Conservation (phyloP, 2,797 vertebrate genomes). For the Esox masquinongy region DNA sequence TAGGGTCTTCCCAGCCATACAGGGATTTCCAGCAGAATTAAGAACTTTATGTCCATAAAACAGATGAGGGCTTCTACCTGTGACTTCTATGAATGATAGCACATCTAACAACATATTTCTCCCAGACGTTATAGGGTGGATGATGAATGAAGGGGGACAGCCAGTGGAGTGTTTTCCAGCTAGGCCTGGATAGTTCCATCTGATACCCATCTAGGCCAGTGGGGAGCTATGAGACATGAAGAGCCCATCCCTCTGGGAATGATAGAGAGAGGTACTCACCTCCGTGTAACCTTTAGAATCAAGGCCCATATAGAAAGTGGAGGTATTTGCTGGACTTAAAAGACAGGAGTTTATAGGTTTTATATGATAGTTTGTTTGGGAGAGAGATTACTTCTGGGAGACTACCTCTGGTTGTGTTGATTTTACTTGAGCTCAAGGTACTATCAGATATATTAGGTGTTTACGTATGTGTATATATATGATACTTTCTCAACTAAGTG, state of each 20-base stretch:
- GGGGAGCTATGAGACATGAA: conserved; percentile 32
- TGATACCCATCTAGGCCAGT: conserved; percentile 67
- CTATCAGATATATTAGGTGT: too few relatives aligned
- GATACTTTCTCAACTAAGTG: neutral
- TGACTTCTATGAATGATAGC: conserved; percentile 75
- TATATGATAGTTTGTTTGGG: conserved; percentile 25
- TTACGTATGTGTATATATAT: too few relatives aligned
- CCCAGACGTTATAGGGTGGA: conserved; percentile 68
- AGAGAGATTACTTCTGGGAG: neutral
- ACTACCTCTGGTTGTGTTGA: neutral
- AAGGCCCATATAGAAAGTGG: conserved; percentile 45
- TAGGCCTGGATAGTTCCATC: conserved; percentile 61
- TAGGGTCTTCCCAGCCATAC: conserved; percentile 34
- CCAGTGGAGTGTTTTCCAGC: conserved; percentile 54
- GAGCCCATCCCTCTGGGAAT: conserved; percentile 51
- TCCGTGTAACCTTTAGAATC: conserved; percentile 67
- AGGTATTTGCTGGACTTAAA: neutral
- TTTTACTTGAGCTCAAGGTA: neutral
- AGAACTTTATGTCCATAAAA: conserved; percentile 67
- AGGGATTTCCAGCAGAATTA: conserved; percentile 58
- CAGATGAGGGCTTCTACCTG: conserved; percentile 66
- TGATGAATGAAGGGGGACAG: conserved; percentile 73
- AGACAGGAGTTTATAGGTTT: conserved; percentile 60
- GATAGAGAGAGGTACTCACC: conserved; percentile 61
- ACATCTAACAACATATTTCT: conserved; percentile 73